Percentiles rank a stretch among this genome's conserved stretches.
These are phyloP conservation scores for Lepas anatifera DNA, from an alignment of 2,888 invertebrate species.

Conservation along the genomic window DNA sequence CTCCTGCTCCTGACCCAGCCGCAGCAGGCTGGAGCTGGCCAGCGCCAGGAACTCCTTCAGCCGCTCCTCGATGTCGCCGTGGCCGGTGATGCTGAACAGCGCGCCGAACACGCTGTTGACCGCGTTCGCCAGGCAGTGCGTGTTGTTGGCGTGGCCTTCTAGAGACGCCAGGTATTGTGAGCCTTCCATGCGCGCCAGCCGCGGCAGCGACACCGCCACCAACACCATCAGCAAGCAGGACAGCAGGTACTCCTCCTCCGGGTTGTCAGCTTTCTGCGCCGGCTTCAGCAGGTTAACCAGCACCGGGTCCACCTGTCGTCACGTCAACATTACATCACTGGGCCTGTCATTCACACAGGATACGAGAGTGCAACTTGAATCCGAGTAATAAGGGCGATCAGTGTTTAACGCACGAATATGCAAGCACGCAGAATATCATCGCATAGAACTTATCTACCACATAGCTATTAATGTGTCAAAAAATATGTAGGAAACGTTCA, in stretches of 20 bases:
- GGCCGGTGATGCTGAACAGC: slow-evolving; percentile 87
- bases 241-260: slow-evolving; percentile 83
- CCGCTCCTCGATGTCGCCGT: slow-evolving; percentile 90
- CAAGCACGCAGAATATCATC: no score
- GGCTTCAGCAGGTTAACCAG: slow-evolving; percentile 76
- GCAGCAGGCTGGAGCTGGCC: slow-evolving; percentile 74
- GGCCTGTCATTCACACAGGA: no score
- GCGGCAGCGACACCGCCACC: slow-evolving; percentile 93
- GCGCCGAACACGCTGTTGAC: slow-evolving; percentile 94
- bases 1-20: slow-evolving; percentile 89
- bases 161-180: slow-evolving; percentile 57
- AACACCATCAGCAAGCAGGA: slow-evolving; percentile 97
- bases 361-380: no score
- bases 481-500: no score
- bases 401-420: no score
- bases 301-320: slow-evolving; percentile 66
- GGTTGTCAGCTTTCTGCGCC: slow-evolving; percentile 67
- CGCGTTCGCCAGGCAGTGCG: slow-evolving; percentile 94
- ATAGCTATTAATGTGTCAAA: no score
- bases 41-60: slow-evolving; percentile 80
- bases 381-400: no score
- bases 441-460: no score
- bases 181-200: slow-evolving; percentile 77
- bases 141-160: slow-evolving; percentile 95
- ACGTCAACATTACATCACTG: no score